Evolutionary conservation across 2,888 invertebrate species (phyloP), one percentile per base, ranked within the genome.

Genomic region (Aquatica leii): DNA sequence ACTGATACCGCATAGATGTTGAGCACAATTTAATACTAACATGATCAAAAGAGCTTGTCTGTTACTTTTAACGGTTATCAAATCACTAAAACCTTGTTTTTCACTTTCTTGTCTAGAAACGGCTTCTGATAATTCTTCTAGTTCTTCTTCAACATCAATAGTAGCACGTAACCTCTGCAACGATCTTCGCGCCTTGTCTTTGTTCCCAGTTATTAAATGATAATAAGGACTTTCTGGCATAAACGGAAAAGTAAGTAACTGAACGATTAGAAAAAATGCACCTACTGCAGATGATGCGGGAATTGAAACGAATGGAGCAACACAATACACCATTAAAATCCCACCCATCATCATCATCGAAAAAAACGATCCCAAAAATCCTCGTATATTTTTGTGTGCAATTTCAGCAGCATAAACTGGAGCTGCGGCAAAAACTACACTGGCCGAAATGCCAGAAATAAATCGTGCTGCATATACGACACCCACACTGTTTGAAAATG

Each of bases 341-440:
- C 81, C 81, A 21, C 78, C 69, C 9, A 80, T 70, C 79, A 80
- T 79, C 76, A 80, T 80, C 11, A 80, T 72, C 65, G 80, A 81
- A 55, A 81, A 80, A 21, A 80, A 74, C n/a, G 79, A 76, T 0
- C 80, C 77, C 6, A 81, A 66, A 61, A 80, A 78, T 8, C 81
- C 81, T 20, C 80, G 63, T 35, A 81, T 79, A 59, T 78, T 77
- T 49, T 80, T 79, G 67, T 80, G 79, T 2, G 81, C 80, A 53
- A 80, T 79, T 71, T 81, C 81, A 1, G 79, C 80, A 11, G 80
- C 77, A 66, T 78, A 81, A 80, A 81, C 80, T 0, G 80, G 81
- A 0, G 79, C 80, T 17, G 80, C 77, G 1, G 81, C 81, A 61
- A 80, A 80, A 2, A 78, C 80, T 24, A 79, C 77, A 63, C 81